phyloP scores from a whole-genome alignment of 1,140 invertebrate species.

The Eumeta japonica region DNA sequence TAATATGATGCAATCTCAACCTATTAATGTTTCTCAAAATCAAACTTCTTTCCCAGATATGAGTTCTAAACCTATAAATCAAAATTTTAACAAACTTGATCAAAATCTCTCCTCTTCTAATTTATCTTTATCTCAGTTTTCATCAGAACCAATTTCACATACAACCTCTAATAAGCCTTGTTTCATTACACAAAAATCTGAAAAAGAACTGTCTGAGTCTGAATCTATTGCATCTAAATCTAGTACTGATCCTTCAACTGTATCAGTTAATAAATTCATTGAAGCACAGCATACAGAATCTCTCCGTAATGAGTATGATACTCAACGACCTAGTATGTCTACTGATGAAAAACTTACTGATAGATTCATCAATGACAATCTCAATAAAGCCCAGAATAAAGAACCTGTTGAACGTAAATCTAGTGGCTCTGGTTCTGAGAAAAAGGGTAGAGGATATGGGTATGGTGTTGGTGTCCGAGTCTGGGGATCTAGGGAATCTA shows the following conservation, averaged over 20 bases:
- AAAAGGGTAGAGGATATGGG: constrained; percentile 46
- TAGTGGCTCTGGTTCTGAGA: constrained; percentile 54
- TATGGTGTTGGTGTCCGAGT: constrained; percentile 46
- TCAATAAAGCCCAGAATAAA: constrained; percentile 37
- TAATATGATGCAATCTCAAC: too few species aligned
- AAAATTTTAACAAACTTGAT: constrained; percentile 15
- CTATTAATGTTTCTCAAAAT: constrained; percentile 15
- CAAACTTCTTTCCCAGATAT: constrained; percentile 19
- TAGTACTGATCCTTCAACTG: constrained; percentile 26
- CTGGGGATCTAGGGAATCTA: constrained; percentile 43
- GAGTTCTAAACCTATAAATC: constrained; percentile 19
- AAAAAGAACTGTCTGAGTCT: constrained; percentile 39
- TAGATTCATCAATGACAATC: constrained; percentile 31
- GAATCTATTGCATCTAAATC: constrained; percentile 39
- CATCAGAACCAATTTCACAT: constrained; percentile 20
- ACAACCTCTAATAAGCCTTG: too few species aligned
- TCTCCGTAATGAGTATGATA: constrained; percentile 19
- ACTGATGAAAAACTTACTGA: constrained; percentile 40
- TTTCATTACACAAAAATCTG: constrained; percentile 28
- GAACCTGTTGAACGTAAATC: constrained; percentile 52
- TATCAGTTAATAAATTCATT: constrained; percentile 18
- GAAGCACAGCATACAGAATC: constrained; percentile 26
- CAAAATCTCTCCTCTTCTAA: constrained; percentile 19
- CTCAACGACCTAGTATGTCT: constrained; percentile 12
- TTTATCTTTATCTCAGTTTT: constrained; percentile 19